Conservation (phyloP, 2,113 vertebrate species). For the Rattus norvegicus region DNA sequence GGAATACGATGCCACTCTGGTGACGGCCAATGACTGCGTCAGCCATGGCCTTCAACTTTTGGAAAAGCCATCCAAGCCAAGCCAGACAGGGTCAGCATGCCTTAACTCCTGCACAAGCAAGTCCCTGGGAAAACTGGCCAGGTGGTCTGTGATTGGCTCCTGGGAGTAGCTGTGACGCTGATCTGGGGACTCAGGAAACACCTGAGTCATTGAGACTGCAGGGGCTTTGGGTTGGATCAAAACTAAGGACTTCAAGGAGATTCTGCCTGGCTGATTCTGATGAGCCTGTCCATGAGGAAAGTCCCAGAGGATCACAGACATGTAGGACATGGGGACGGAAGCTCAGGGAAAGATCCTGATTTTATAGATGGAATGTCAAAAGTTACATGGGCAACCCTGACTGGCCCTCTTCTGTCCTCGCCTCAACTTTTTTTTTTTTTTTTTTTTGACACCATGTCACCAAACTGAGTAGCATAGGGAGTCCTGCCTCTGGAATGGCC, state of each 20-base stretch:
- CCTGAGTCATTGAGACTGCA: background rate
- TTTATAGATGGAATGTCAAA: conserved; percentile 12
- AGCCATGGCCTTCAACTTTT: background rate
- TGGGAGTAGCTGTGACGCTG: background rate
- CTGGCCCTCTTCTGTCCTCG: background rate
- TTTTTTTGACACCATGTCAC: background rate
- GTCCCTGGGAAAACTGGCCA: background rate
- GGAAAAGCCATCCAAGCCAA: background rate
- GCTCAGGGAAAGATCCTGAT: background rate
- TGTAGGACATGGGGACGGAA: background rate
- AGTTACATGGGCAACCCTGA: background rate
- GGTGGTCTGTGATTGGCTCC: background rate
- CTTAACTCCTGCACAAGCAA: background rate
- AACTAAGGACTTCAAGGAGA: background rate
- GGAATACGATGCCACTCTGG: no score
- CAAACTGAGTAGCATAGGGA: rapidly evolving
- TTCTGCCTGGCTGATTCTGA: background rate
- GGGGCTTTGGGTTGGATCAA: background rate
- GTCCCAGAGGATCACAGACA: background rate
- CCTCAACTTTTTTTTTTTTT: background rate
- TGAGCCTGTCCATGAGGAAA: background rate
- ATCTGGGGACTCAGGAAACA: background rate
- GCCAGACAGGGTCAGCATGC: background rate
- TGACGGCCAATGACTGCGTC: background rate
- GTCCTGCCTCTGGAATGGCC: background rate